A percentile compares a stretch with the other conserved stretches of the same genome.
Conservation (phyloP, 2,888 invertebrate genomes). For the Erebia ligea region DNA sequence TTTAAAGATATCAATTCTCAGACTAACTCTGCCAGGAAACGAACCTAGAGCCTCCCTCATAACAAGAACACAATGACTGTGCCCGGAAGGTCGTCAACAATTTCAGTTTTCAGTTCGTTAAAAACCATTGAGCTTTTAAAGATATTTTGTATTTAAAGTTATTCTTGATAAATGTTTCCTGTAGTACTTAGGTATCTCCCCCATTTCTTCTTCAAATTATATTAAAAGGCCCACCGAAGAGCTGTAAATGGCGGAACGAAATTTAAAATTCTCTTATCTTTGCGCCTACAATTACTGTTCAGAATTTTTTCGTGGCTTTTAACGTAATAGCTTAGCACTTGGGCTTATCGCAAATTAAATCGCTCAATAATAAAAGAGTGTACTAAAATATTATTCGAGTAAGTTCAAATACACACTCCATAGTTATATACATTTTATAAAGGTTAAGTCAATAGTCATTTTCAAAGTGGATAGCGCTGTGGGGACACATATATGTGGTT, state of each 20-base stretch:
- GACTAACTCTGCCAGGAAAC: too few relatives aligned
- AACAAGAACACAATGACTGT: too few relatives aligned
- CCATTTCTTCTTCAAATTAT: slow-evolving; percentile 21
- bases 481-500: background rate
- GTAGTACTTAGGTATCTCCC: background rate
- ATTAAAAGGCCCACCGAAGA: slow-evolving; percentile 15
- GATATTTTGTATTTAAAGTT: too few relatives aligned
- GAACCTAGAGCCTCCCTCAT: too few relatives aligned
- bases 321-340: slow-evolving; percentile 26
- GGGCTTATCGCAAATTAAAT: slow-evolving; percentile 23
- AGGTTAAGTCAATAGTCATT: background rate
- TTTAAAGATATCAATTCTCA: too few relatives aligned
- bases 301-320: slow-evolving; percentile 27
- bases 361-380: background rate
- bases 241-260: slow-evolving; percentile 29
- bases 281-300: slow-evolving; percentile 28
- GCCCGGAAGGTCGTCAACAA: too few relatives aligned
- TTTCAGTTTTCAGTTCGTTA: too few relatives aligned
- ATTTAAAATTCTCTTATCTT: slow-evolving; percentile 32
- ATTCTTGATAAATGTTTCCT: background rate
- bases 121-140: too few relatives aligned
- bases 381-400: background rate
- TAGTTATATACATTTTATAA: too few relatives aligned
- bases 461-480: background rate
- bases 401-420: too few relatives aligned